Evolutionary conservation across 2,113 vertebrate species (phyloP).

Genomic region (Orientallactaga bullata): DNA sequence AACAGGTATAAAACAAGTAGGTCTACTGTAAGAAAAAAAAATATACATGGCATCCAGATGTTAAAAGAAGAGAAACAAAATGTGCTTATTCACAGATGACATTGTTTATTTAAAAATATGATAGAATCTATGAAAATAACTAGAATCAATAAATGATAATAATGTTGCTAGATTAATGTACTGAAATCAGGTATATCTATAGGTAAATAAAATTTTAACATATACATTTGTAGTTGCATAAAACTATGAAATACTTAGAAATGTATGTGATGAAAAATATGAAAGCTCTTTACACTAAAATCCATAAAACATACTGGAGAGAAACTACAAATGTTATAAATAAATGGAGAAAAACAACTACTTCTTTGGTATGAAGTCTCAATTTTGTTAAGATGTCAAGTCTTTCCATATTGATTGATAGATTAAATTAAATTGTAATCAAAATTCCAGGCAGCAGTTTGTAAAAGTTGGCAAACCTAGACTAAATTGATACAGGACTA

Average conservation of each 20-base stretch:
- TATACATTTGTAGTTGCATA: neutral
- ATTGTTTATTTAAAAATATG: neutral
- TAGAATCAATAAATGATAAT: neutral
- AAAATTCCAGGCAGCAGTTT: neutral
- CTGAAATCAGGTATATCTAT: neutral
- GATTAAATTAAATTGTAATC: neutral
- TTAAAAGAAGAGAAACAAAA: constrained; percentile 9
- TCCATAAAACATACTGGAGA: neutral
- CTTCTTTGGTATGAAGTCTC: neutral
- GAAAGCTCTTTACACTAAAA: neutral
- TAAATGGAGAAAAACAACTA: neutral
- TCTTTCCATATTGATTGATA: neutral
- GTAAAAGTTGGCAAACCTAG: neutral
- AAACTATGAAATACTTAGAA: neutral
- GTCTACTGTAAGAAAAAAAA: neutral
- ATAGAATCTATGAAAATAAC: neutral
- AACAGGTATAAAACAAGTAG: neutral
- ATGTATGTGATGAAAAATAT: neutral
- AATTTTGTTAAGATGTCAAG: neutral
- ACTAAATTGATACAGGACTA: neutral
- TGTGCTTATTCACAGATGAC: neutral
- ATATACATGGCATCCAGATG: neutral
- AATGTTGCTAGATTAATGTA: neutral
- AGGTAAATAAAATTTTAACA: neutral
- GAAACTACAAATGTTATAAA: neutral